Conservation (phyloP, 2,888 invertebrate species). For the Leucophenga montana region DNA sequence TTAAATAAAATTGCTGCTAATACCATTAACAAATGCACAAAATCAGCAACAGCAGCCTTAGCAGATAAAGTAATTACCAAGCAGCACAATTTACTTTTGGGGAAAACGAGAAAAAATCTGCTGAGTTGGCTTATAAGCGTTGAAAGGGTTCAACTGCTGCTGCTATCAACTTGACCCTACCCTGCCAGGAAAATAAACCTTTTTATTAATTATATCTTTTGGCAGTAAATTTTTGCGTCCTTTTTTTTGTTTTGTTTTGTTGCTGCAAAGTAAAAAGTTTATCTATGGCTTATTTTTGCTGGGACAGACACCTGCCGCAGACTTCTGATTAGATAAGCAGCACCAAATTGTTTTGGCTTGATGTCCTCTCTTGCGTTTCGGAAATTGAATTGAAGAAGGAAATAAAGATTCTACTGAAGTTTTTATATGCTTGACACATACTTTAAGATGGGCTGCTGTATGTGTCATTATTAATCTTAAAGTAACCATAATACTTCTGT, state of each 20-base stretch:
- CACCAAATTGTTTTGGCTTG: conserved; percentile 41
- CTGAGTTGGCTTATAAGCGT: conserved; percentile 1
- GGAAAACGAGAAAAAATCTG: conserved; percentile 21
- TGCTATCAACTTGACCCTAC: conserved; percentile 43
- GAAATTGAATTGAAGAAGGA: too few species aligned
- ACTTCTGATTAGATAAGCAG: conserved; percentile 40
- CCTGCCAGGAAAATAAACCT: conserved; percentile 41
- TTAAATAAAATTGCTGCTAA: conserved; percentile 38
- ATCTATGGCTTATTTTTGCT: conserved; percentile 32
- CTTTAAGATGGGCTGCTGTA: too few species aligned
- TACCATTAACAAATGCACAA: conserved; percentile 56
- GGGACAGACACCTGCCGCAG: conserved; percentile 12
- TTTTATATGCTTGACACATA: too few species aligned
- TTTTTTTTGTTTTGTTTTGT: conserved; percentile 8
- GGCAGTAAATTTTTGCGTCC: background rate
- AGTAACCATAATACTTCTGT: too few species aligned
- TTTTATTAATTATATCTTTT: conserved; percentile 44
- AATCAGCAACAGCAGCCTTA: conserved; percentile 58
- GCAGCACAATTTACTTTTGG: conserved; percentile 1
- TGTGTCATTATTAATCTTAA: too few species aligned
- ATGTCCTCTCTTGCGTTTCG: background rate
- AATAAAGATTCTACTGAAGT: too few species aligned
- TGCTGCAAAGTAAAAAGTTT: background rate
- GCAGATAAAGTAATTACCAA: conserved; percentile 60
- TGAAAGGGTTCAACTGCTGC: conserved; percentile 50